Evolutionary conservation across 2,888 invertebrate species (phyloP).

Genomic region (Napeogenes sylphis): DNA sequence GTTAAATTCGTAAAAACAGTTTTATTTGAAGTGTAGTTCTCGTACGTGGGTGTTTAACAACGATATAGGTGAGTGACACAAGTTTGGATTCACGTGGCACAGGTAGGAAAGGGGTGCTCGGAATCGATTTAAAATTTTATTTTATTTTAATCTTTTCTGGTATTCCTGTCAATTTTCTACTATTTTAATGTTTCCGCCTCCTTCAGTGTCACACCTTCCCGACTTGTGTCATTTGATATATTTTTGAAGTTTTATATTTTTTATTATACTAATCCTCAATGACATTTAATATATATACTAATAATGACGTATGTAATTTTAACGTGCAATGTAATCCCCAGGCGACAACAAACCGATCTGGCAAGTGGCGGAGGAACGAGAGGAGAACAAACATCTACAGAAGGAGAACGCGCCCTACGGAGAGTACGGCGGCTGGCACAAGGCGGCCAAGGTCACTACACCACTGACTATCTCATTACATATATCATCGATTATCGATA

Average conservation of each 20-base stretch:
- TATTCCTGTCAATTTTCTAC: conserved; percentile 13
- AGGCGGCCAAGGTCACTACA: conserved; percentile 87
- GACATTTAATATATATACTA: conserved; percentile 13
- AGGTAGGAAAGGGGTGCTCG: conserved; percentile 68
- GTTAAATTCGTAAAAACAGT: too few relatives aligned
- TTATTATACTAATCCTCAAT: conserved; percentile 18
- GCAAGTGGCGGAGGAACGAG: conserved; percentile 99
- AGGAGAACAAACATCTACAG: conserved; percentile 95
- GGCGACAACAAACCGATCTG: conserved; percentile 97
- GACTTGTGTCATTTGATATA: conserved; percentile 69
- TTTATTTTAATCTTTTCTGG: too few relatives aligned
- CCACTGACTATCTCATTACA: too few relatives aligned
- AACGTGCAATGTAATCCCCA: conserved; percentile 44
- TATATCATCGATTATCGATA: too few relatives aligned
- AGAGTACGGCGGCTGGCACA: conserved; percentile 97
- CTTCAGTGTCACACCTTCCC: conserved; percentile 76
- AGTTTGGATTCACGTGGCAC: conserved; percentile 75
- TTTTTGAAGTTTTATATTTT: conserved; percentile 32
- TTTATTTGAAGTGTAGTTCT: too few relatives aligned
- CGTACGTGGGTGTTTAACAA: conserved; percentile 5
- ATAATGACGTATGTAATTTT: conserved; percentile 16
- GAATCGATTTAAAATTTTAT: conserved; percentile 30
- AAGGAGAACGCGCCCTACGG: conserved; percentile 94
- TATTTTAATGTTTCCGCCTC: conserved; percentile 33
- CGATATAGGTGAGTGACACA: conserved; percentile 75